These are phyloP conservation scores for Leptinotarsa peninsularis DNA, from an alignment of 2,888 invertebrate species.

Conservation along the genomic window DNA sequence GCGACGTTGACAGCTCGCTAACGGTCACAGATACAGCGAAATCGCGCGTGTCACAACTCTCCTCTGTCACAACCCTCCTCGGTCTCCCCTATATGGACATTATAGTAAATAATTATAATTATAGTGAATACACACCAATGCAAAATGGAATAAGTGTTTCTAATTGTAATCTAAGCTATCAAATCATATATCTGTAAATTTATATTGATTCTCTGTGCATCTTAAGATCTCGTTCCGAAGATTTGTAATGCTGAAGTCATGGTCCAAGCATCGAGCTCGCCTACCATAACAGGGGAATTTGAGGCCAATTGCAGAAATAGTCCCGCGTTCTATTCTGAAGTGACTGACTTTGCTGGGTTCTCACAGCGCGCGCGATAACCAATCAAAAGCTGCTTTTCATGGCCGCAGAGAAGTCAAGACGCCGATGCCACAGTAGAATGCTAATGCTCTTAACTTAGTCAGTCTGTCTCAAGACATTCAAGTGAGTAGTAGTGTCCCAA, in stretches of 20 bases:
- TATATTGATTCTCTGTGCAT: too few relatives aligned
- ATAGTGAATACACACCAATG: too few relatives aligned
- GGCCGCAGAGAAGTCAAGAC: conserved; percentile 56
- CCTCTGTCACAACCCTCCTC: too few relatives aligned
- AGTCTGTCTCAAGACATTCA: conserved; percentile 60
- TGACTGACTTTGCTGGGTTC: conserved; percentile 46
- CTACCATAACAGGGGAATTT: conserved; percentile 46
- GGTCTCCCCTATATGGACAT: too few relatives aligned
- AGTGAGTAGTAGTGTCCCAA: conserved; percentile 58
- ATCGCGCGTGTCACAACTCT: too few relatives aligned
- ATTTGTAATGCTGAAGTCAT: conserved; percentile 44
- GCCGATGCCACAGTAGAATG: conserved; percentile 36
- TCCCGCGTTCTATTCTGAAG: conserved; percentile 33
- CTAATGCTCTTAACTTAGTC: conserved; percentile 50
- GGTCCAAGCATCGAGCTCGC: conserved; percentile 46
- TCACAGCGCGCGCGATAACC: conserved; percentile 49
- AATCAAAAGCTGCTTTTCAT: conserved; percentile 53
- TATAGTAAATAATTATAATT: too few relatives aligned
- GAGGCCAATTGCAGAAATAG: conserved; percentile 43
- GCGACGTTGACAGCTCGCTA: too few relatives aligned
- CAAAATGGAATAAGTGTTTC: too few relatives aligned
- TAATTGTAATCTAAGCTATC: too few relatives aligned
- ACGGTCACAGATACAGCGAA: too few relatives aligned
- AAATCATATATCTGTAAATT: too few relatives aligned
- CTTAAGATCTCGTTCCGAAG: conserved; percentile 8